phyloP scores from a whole-genome alignment of 2,888 invertebrate genomes.

The Zelleria hepariella region DNA sequence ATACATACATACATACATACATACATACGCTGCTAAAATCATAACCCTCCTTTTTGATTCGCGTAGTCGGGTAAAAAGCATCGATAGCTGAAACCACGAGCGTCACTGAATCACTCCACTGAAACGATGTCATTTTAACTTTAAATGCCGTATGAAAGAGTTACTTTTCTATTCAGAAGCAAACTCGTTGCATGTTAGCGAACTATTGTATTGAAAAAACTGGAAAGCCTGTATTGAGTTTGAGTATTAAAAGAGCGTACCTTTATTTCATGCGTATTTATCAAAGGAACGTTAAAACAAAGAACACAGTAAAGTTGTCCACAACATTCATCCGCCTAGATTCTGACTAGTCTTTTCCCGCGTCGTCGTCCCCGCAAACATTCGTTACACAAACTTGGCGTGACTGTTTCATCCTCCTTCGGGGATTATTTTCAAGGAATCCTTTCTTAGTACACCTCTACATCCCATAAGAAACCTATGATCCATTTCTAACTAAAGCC shows the following conservation, averaged over 20 bases:
- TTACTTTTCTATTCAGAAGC: constrained; percentile 30
- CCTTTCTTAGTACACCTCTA: no score
- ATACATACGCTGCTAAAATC: no score
- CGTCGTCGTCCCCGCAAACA: no score
- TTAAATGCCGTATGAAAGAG: constrained; percentile 28
- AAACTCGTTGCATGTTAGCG: background rate
- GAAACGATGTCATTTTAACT: constrained; percentile 56
- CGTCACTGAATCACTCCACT: background rate
- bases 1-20: no score
- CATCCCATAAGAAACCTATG: no score
- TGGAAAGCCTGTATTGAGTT: constrained; percentile 43
- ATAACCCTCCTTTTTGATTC: no score
- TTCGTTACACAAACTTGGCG: no score
- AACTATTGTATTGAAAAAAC: constrained; percentile 47
- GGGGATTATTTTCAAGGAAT: no score
- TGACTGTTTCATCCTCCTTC: no score
- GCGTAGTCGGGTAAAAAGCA: no score
- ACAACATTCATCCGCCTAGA: background rate
- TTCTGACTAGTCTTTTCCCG: no score
- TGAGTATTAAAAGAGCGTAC: constrained; percentile 30
- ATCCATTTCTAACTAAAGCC: no score
- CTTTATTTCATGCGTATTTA: constrained; percentile 15
- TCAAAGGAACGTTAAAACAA: constrained; percentile 1
- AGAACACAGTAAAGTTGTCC: background rate
- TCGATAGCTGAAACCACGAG: background rate